Evolutionary conservation across 2,888 invertebrate genomes (phyloP).

Genomic region (Scaptodrosophila latifasciaeformis): DNA sequence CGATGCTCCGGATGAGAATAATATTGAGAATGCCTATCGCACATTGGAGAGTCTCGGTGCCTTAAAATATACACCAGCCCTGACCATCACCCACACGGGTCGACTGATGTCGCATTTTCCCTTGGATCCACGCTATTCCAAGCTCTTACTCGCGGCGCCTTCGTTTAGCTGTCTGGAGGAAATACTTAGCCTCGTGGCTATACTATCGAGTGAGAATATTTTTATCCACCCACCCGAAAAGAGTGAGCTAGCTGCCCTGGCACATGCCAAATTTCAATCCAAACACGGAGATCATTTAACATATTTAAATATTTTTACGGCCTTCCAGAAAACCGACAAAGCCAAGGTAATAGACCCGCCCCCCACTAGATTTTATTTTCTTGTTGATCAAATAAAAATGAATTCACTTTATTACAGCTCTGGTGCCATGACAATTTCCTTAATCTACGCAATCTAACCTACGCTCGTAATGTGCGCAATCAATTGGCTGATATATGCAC

Average conservation of each 20-base stretch:
- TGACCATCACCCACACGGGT: conserved; percentile 85
- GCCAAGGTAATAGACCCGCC: conserved; percentile 77
- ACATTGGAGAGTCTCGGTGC: conserved; percentile 83
- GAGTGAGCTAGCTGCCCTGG: conserved; percentile 84
- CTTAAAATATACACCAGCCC: conserved; percentile 77
- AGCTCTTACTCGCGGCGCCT: conserved; percentile 85
- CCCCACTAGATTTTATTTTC: not conserved
- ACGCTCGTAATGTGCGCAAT: conserved; percentile 86
- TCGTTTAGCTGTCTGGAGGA: conserved; percentile 87
- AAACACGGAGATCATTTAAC: conserved; percentile 94
- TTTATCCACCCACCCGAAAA: conserved; percentile 82
- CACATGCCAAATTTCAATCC: conserved; percentile 86
- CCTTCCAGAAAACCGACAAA: conserved; percentile 82
- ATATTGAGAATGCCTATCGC: conserved; percentile 80
- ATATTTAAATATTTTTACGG: conserved; percentile 89
- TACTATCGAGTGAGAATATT: conserved; percentile 92
- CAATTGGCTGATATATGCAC: conserved; percentile 86
- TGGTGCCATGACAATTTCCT: conserved; percentile 95
- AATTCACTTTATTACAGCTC: conserved; percentile 52
- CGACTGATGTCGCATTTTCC: conserved; percentile 93
- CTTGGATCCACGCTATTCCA: conserved; percentile 91
- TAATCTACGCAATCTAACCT: conserved; percentile 86
- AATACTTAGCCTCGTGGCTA: conserved; percentile 88
- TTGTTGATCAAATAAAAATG: not conserved
- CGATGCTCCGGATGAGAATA: conserved; percentile 87